These are phyloP conservation scores for Chondrosia reniformis DNA, from an alignment of 37 sponge, comb jelly and placozoan species.

Conservation along the genomic window DNA sequence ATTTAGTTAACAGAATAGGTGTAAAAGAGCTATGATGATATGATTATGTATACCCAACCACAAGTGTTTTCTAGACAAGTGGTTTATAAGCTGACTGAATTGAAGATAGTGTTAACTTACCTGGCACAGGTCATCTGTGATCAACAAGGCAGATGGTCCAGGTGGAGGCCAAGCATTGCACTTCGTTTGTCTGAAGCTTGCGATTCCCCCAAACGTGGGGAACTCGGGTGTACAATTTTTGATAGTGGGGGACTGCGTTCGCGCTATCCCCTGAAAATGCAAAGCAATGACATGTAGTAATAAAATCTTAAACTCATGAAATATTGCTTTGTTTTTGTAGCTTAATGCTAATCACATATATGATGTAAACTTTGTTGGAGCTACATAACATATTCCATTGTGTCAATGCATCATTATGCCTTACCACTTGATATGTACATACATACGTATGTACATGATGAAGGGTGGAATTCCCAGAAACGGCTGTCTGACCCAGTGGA, in stretches of 20 bases:
- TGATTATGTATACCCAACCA: not conserved
- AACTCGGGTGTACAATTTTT: constrained; percentile 96
- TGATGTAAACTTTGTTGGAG: no score
- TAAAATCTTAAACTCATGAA: no score
- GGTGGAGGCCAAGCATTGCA: constrained; percentile 93
- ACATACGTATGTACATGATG: constrained; percentile 4
- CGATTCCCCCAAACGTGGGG: constrained; percentile 95
- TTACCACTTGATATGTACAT: no score
- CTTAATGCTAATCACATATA: no score
- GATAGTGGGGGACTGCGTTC: constrained; percentile 95
- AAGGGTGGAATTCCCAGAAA: not conserved
- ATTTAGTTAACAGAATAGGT: no score
- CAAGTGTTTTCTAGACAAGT: not conserved
- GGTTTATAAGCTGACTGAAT: not conserved
- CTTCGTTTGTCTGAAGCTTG: constrained; percentile 90
- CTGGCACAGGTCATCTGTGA: constrained; percentile 91
- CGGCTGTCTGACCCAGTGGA: not conserved
- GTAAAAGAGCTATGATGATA: no score
- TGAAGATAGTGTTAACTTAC: constrained; percentile 67
- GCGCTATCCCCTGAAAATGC: constrained; percentile 70
- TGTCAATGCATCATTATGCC: no score
- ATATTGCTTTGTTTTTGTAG: no score
- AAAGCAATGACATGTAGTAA: no score
- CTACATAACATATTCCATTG: no score
- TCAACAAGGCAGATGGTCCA: constrained; percentile 86